A percentile compares a stretch with the other conserved stretches of the same genome.
Conservation (phyloP, 2,797 vertebrate species). For the Acestrorhynchus altus region DNA sequence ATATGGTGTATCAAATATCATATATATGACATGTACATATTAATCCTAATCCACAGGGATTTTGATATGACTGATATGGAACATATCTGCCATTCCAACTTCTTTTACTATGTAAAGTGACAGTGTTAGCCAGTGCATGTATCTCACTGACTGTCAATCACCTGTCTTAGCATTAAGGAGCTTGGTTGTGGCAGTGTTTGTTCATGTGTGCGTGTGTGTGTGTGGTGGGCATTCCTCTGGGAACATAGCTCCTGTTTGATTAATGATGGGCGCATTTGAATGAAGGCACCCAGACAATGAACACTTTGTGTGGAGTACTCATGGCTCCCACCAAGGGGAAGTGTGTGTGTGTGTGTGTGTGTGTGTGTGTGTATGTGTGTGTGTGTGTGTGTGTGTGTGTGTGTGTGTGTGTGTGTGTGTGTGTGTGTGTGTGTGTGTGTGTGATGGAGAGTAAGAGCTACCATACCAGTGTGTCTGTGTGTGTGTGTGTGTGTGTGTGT, state of each 20-base stretch:
- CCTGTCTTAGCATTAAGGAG: conserved; percentile 24
- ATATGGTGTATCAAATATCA: too few species aligned
- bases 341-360: conserved; percentile 49
- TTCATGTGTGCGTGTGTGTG: conserved; percentile 25
- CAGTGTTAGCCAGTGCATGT: background rate
- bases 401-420: too few species aligned
- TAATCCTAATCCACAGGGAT: background rate
- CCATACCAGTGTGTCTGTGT: too few species aligned
- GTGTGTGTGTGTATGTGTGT: background rate
- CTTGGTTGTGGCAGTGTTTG: background rate
- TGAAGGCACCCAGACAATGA: conserved; percentile 74
- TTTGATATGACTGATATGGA: background rate
- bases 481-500: conserved; percentile 25
- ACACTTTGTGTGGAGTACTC: conserved; percentile 71
- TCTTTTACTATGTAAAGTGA: conserved; percentile 67
- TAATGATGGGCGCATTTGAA: conserved; percentile 65
- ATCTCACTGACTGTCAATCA: conserved; percentile 52
- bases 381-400: too few species aligned
- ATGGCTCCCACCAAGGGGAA: conserved; percentile 50
- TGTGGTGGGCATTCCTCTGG: conserved; percentile 63
- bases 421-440: background rate
- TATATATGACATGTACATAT: background rate
- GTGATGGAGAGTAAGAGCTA: too few species aligned
- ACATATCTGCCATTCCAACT: background rate
- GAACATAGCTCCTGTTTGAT: conserved; percentile 50